phyloP scores from a whole-genome alignment of 2,888 invertebrate species.

The Metalampra italica region DNA sequence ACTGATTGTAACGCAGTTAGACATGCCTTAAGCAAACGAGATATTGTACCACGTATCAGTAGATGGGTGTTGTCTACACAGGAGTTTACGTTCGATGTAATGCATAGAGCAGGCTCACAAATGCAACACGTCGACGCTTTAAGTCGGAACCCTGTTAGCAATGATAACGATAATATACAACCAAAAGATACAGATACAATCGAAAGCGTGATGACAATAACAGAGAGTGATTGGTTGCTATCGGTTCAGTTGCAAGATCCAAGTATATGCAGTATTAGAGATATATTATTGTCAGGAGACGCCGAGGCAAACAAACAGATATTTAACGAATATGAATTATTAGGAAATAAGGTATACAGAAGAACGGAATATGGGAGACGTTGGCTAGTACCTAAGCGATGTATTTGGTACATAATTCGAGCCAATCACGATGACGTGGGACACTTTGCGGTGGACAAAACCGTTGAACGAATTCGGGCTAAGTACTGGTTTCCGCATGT shows the following conservation, averaged over 20 bases:
- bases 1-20: constrained; percentile 20
- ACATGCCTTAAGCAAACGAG: constrained; percentile 25
- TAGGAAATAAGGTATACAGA: constrained; percentile 10
- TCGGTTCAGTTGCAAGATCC: too few relatives aligned
- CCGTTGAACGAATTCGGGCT: constrained; percentile 24
- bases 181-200: neutral
- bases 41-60: constrained; percentile 28
- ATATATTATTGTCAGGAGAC: neutral
- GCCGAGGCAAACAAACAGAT: constrained; percentile 2
- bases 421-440: constrained; percentile 41
- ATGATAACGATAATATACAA: too few relatives aligned
- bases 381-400: constrained; percentile 34
- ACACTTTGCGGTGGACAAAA: constrained; percentile 41
- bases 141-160: constrained; percentile 1
- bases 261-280: too few relatives aligned
- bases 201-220: constrained; percentile 4
- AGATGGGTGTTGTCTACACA: constrained; percentile 31
- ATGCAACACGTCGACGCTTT: constrained; percentile 33
- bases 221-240: too few relatives aligned
- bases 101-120: constrained; percentile 18
- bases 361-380: constrained; percentile 10
- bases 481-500: constrained; percentile 50
- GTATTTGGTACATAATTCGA: constrained; percentile 28
- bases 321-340: constrained; percentile 13
- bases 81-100: constrained; percentile 28